Conservation (phyloP, 2,797 vertebrate species). For the Uromys caudimaculatus region DNA sequence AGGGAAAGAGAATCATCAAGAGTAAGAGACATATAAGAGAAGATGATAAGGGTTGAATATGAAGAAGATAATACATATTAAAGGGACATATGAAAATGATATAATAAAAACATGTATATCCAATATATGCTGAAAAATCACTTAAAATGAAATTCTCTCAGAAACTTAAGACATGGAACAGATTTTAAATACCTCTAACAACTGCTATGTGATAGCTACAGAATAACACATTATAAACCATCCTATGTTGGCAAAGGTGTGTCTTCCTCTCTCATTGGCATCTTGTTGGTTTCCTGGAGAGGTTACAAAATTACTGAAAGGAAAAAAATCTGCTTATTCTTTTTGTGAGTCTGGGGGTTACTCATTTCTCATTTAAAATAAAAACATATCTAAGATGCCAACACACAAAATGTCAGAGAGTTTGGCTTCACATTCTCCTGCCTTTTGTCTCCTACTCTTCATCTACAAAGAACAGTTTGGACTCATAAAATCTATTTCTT, state of each 20-base stretch:
- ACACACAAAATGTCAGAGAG: accelerated
- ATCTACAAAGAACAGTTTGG: background rate
- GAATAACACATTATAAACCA: background rate
- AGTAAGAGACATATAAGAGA: background rate
- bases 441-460: background rate
- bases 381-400: background rate
- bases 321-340: background rate
- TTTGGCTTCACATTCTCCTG: background rate
- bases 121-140: background rate
- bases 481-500: background rate
- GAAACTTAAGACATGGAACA: background rate
- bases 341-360: background rate
- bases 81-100: background rate
- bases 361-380: background rate
- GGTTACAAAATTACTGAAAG: accelerated
- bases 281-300: background rate
- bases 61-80: background rate
- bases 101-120: background rate
- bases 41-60: background rate
- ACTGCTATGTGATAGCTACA: background rate
- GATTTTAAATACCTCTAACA: background rate
- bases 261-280: background rate
- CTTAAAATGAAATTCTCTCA: background rate
- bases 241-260: background rate
- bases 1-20: background rate